Conservation (phyloP, 2,888 invertebrate species). For the Podotricha telesiphe region DNA sequence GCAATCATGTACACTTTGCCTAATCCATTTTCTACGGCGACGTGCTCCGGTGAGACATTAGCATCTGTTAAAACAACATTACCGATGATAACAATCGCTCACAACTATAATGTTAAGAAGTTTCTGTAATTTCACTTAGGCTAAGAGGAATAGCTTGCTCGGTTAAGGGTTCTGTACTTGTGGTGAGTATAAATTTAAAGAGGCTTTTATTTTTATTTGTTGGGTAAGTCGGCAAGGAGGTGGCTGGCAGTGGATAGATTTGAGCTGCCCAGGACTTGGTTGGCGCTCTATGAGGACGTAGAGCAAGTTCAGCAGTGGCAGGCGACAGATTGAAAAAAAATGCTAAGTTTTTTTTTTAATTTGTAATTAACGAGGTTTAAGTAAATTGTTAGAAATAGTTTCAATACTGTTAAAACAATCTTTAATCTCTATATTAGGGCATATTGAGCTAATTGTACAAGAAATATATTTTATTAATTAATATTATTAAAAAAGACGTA, state of each 20-base stretch:
- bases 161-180: conserved; percentile 50
- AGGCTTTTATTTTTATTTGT: background rate
- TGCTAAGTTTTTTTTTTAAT: no score
- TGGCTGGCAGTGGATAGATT: no score
- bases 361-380: no score
- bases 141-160: conserved; percentile 21
- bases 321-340: no score
- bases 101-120: conserved; percentile 55
- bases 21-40: conserved; percentile 51
- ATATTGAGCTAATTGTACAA: no score
- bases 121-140: conserved; percentile 58
- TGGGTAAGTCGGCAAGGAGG: no score
- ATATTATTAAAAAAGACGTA: no score
- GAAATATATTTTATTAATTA: no score
- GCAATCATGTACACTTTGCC: conserved; percentile 21
- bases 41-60: conserved; percentile 65
- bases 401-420: background rate
- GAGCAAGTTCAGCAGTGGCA: no score
- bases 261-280: no score
- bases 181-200: background rate
- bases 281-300: no score
- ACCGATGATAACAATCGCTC: conserved; percentile 60
- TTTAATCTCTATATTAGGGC: background rate
- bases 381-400: background rate
- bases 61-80: conserved; percentile 80